A percentile compares a stretch with the other conserved stretches of the same genome.
phyloP scores from a whole-genome alignment of 2,113 vertebrate genomes.

The Hypanus sabinus region DNA sequence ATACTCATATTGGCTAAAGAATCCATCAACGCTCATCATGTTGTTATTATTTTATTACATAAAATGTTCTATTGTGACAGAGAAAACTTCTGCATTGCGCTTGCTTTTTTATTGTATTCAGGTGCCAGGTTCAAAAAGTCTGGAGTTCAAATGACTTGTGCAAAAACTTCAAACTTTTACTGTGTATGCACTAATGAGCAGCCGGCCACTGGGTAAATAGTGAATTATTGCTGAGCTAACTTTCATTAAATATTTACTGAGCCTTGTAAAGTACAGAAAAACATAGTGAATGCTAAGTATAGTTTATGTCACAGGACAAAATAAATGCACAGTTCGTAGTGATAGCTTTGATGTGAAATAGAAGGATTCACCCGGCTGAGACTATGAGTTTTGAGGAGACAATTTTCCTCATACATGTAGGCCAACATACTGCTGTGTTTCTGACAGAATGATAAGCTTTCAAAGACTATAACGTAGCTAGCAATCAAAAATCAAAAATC shows the following conservation, averaged over 20 bases:
- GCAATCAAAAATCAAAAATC: constrained; percentile 46
- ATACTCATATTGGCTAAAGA: background rate
- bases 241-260: constrained; percentile 27
- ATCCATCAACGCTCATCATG: background rate
- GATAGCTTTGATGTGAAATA: constrained; percentile 63
- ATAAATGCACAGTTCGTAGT: constrained; percentile 61
- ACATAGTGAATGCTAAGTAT: constrained; percentile 60
- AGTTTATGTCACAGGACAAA: constrained; percentile 65
- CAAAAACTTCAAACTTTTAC: background rate
- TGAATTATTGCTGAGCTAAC: constrained; percentile 24
- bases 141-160: background rate
- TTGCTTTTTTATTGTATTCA: background rate
- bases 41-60: background rate
- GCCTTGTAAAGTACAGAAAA: constrained; percentile 60
- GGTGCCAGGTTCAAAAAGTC: background rate
- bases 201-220: background rate
- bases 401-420: constrained; percentile 66
- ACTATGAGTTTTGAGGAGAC: constrained; percentile 70
- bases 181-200: background rate
- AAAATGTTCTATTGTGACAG: background rate
- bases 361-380: constrained; percentile 65
- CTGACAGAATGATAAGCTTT: constrained; percentile 58
- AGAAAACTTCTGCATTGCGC: background rate
- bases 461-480: constrained; percentile 51
- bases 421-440: constrained; percentile 58